Base-by-base conservation (phyloP, 2,113 vertebrate species). In the Corythaixoides concolor region DNA sequence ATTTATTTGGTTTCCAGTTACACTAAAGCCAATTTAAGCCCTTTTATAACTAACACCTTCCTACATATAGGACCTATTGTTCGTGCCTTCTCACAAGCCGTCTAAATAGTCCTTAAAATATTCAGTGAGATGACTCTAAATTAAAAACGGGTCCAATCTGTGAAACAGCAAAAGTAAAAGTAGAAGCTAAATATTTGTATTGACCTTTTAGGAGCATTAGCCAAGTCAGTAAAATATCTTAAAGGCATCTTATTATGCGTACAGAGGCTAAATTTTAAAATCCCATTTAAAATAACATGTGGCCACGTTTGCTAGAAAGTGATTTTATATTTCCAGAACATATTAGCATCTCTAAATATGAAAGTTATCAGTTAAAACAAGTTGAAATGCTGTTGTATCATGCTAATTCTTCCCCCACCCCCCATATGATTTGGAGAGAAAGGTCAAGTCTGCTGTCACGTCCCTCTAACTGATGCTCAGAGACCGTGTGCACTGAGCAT, bases 371-470 rank as follows among this genome's bases (percentile, higher is more conserved):
- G 94, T 89, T 87, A 93, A 93, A 98, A 88, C 86, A 89, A 94
- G 96, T 68, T 87, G 94, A 85, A 96, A 91, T 27, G 89, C 23
- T 28, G 93, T 23, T 93, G 96, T 93, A 88, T 89, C 95, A 92
- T 84, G 96, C 95, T 97, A 84, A 97, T 97, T 97, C 86, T 95
- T 90, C 94, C 96, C 93, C 84, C 76, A 15, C 60, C 74, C 85
- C 85, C 96, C 85, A 20, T 7, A 33, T 45, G 94, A 90, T 86
- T 89, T 74, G 77, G 88, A 98, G 93, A 78, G 97, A 98, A 98
- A 98, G 98, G 98, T 98, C 98, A 98, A 83, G 94, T 90, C 88
- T 63, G 96, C 98, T 98, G 98, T 94, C 98, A 97, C 91, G 74
- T 97, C 95, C 95, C 97, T 97, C 96, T 96, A 98, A 97, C 96